These are phyloP conservation scores for Pantelozetes paolii DNA, from an alignment of 2,888 invertebrate species.

Conservation along the genomic window DNA sequence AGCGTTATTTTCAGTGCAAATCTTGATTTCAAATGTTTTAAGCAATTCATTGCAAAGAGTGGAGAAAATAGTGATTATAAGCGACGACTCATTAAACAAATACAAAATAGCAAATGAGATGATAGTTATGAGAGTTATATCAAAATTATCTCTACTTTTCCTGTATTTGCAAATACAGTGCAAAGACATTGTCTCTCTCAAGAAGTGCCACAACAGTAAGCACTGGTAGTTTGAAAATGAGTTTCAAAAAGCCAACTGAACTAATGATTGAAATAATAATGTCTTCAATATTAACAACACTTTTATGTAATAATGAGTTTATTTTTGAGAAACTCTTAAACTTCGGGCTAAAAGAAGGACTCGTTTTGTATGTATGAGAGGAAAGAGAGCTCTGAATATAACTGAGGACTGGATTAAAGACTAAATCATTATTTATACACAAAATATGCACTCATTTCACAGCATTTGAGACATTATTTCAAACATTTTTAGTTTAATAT, in stretches of 20 bases:
- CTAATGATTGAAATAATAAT: too few species aligned
- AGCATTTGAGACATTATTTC: neutral
- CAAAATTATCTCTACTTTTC: neutral
- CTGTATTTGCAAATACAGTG: slow-evolving; percentile 1
- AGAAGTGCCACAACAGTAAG: too few species aligned
- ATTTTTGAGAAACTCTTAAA: slow-evolving; percentile 10
- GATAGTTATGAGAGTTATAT: slow-evolving; percentile 1
- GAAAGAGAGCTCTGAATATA: slow-evolving; percentile 9
- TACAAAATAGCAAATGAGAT: neutral
- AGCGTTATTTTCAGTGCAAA: too few species aligned
- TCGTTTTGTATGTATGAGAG: neutral
- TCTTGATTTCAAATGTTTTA: too few species aligned
- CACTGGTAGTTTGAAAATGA: too few species aligned
- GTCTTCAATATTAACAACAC: neutral
- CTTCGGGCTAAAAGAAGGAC: slow-evolving; percentile 33
- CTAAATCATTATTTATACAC: slow-evolving; percentile 12
- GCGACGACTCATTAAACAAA: neutral
- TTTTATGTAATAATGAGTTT: slow-evolving; percentile 15
- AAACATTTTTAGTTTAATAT: neutral
- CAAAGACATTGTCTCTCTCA: too few species aligned
- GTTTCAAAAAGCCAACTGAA: too few species aligned
- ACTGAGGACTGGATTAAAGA: neutral
- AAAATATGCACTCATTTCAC: slow-evolving; percentile 14
- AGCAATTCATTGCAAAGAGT: too few species aligned
- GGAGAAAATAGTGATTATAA: neutral